Conservation (phyloP, 2,797 vertebrate species). For the Anas bahamensis region DNA sequence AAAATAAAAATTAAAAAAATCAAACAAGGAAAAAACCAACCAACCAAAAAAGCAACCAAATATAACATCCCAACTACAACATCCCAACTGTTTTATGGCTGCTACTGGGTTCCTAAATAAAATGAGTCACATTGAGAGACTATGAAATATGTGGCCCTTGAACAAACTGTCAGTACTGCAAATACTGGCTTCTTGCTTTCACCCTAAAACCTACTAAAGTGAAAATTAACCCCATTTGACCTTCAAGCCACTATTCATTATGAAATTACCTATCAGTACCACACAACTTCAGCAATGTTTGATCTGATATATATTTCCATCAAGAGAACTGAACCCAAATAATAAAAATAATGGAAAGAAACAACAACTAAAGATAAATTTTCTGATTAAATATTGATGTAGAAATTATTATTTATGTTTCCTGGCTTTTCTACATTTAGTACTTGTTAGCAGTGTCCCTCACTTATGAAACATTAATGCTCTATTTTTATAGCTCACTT, state of each 20-base stretch:
- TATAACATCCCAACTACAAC: neutral
- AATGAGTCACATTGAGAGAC: neutral
- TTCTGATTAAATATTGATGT: constrained; percentile 68
- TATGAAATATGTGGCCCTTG: neutral
- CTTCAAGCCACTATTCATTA: constrained; percentile 5
- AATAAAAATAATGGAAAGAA: constrained; percentile 36
- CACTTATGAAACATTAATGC: constrained; percentile 66
- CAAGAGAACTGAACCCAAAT: neutral
- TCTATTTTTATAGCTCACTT: constrained; percentile 48
- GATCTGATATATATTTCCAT: neutral
- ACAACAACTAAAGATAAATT: constrained; percentile 39
- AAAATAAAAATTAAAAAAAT: neutral
- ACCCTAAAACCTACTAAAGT: neutral
- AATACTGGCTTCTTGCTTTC: neutral
- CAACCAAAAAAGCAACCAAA: neutral
- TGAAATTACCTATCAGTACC: neutral
- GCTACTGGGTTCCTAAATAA: neutral
- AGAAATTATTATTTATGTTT: constrained; percentile 53
- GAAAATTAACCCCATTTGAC: constrained; percentile 39
- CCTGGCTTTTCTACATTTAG: constrained; percentile 46
- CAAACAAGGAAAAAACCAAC: no score
- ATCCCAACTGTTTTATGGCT: neutral
- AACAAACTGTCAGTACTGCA: neutral
- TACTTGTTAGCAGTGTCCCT: constrained; percentile 54
- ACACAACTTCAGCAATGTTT: neutral